Conservation (phyloP, 2,797 vertebrate species). For the Coregonus sp. region DNA sequence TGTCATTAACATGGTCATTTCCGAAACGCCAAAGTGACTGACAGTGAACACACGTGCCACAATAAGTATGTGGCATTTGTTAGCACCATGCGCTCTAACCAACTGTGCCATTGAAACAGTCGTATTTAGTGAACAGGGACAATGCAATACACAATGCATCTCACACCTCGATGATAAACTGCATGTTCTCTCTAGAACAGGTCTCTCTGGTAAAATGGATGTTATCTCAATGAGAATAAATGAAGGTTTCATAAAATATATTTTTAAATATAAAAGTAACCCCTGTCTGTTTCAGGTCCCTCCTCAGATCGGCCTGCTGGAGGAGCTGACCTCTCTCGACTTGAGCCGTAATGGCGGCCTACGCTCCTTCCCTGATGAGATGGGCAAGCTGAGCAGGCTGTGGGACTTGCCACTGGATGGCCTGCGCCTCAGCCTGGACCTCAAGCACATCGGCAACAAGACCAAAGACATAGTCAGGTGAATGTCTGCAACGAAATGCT, state of each 20-base stretch:
- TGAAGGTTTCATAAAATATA: too few relatives aligned
- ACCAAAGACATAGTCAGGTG: slow-evolving; percentile 97
- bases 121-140: too few relatives aligned
- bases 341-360: slow-evolving; percentile 86
- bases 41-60: too few relatives aligned
- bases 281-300: slow-evolving; percentile 82
- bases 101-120: background rate
- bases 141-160: too few relatives aligned
- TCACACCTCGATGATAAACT: background rate
- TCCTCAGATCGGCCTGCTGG: slow-evolving; percentile 87
- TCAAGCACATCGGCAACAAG: slow-evolving; percentile 91
- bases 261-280: too few relatives aligned
- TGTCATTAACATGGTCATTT: background rate
- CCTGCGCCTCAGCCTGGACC: slow-evolving; percentile 89
- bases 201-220: too few relatives aligned
- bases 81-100: background rate
- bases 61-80: background rate
- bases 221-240: too few relatives aligned
- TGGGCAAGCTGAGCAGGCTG: slow-evolving; percentile 89
- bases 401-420: slow-evolving; percentile 97
- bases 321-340: slow-evolving; percentile 90
- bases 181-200: background rate
- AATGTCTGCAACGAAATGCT: background rate
- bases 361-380: slow-evolving; percentile 91
- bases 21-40: too few relatives aligned